A percentile compares a stretch with the other conserved stretches of the same genome.
Conservation (phyloP, 2,113 vertebrate genomes). For the Myiozetetes cayanensis region DNA sequence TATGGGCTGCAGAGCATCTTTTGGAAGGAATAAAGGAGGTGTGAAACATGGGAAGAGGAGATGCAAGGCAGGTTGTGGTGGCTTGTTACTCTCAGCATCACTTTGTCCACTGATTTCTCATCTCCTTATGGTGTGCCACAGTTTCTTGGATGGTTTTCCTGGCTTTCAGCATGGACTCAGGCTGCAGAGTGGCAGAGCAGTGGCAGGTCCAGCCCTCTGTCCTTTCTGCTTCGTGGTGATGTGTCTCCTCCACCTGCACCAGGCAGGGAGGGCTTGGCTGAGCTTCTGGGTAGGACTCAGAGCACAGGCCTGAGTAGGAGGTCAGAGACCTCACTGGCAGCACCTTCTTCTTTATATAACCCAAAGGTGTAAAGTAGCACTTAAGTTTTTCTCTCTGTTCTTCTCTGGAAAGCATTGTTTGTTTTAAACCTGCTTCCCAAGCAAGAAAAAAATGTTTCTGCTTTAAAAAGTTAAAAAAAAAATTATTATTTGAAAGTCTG, state of each 20-base stretch:
- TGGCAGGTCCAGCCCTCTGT: neutral
- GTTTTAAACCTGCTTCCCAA: neutral
- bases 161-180: neutral
- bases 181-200: neutral
- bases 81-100: neutral
- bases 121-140: neutral
- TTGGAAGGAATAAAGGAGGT: neutral
- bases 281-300: neutral
- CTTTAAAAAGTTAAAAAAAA: neutral
- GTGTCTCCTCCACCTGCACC: neutral
- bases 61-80: neutral
- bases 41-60: neutral
- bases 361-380: neutral
- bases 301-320: neutral
- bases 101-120: neutral
- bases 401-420: neutral
- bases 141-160: neutral
- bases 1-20: neutral
- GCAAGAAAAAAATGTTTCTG: neutral
- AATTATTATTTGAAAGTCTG: neutral
- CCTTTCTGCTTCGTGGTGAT: neutral
- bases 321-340: neutral
- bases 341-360: neutral
- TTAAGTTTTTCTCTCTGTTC: neutral
- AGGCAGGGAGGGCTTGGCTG: neutral